Evolutionary conservation across 2,797 vertebrate species (phyloP).

Genomic region (Pterois miles): DNA sequence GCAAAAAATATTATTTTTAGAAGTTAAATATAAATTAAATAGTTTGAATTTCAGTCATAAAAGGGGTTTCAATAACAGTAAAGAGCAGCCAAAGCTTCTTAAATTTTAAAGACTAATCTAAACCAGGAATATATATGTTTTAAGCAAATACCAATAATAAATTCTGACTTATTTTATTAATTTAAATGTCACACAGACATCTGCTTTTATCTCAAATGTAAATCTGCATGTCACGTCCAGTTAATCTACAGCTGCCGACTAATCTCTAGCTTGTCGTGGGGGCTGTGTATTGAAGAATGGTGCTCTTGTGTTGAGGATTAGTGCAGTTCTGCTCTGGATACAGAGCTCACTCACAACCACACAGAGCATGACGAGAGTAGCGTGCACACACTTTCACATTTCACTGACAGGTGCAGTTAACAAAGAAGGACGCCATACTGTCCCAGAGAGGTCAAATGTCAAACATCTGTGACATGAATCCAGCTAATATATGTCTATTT

Average conservation of each 20-base stretch:
- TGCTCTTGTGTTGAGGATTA: slow-evolving; percentile 76
- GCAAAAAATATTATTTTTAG: not conserved
- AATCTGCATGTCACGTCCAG: slow-evolving; percentile 30
- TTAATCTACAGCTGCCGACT: slow-evolving; percentile 60
- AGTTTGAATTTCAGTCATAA: not conserved
- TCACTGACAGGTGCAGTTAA: not conserved
- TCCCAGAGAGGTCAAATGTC: not conserved
- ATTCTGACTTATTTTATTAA: not conserved
- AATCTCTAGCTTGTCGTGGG: slow-evolving; percentile 64
- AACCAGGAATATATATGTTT: not conserved
- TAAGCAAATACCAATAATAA: not conserved
- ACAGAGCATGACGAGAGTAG: not conserved
- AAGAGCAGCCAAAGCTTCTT: not conserved
- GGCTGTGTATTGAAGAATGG: slow-evolving; percentile 71
- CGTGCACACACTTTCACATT: slow-evolving; percentile 21
- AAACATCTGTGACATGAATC: not conserved
- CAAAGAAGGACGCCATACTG: not conserved
- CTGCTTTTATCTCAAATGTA: slow-evolving; percentile 10
- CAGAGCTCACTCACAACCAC: slow-evolving; percentile 4
- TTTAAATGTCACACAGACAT: not conserved
- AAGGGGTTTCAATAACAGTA: not conserved
- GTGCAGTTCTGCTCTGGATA: slow-evolving; percentile 37
- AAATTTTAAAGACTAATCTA: not conserved
- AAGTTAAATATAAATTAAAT: not conserved
- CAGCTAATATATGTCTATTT: slow-evolving; percentile 10